Evolutionary conservation across 2,888 invertebrate species (phyloP).

Genomic region (Caenorhabditis sulstoni): DNA sequence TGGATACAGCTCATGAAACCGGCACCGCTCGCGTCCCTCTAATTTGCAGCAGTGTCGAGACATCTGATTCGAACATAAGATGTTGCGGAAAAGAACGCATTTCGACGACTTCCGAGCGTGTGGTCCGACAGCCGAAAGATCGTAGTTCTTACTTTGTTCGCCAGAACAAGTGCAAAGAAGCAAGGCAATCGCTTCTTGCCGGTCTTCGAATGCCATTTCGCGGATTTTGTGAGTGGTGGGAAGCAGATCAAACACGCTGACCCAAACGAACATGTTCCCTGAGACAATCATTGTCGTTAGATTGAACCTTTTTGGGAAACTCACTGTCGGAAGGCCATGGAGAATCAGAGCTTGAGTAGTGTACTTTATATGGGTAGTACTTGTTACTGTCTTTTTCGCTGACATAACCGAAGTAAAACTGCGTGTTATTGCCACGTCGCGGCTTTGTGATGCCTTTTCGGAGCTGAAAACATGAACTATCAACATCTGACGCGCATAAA

Average conservation of each 20-base stretch:
- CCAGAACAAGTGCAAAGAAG: conserved; percentile 56
- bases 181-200: conserved; percentile 13
- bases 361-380: conserved; percentile 64
- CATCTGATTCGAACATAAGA: conserved; percentile 60
- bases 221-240: conserved; percentile 60
- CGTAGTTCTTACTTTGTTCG: conserved; percentile 8
- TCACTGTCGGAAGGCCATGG: conserved; percentile 62
- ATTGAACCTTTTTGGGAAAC: background rate
- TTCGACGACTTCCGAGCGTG: conserved; percentile 13
- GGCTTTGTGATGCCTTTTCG: conserved; percentile 47
- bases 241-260: conserved; percentile 57
- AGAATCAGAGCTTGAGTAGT: conserved; percentile 55
- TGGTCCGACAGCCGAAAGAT: conserved; percentile 28
- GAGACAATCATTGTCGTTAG: background rate
- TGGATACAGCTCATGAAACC: conserved; percentile 55
- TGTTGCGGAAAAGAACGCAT: conserved; percentile 55
- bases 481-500: too few relatives aligned
- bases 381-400: conserved; percentile 38
- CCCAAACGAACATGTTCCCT: conserved; percentile 59
- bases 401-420: conserved; percentile 55
- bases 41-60: conserved; percentile 57
- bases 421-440: conserved; percentile 50
- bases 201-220: conserved; percentile 26
- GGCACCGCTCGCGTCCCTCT: conserved; percentile 30
- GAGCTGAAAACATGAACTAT: conserved; percentile 22